phyloP scores from a whole-genome alignment of 2,888 invertebrate genomes.

The Leptopilina drosophilae region DNA sequence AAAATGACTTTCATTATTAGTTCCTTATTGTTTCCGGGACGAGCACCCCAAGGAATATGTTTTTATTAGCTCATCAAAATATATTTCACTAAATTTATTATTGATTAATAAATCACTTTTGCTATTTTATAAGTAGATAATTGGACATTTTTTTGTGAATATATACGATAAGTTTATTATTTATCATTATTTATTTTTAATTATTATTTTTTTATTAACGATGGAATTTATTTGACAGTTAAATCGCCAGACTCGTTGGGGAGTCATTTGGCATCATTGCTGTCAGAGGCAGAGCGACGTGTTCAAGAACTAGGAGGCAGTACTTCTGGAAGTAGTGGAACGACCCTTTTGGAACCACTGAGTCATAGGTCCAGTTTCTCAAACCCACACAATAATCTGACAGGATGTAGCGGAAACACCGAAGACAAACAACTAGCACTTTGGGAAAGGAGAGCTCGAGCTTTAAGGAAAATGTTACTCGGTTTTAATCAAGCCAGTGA shows the following conservation, averaged over 20 bases:
- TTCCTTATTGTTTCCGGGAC: not conserved
- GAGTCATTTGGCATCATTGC: slow-evolving; percentile 85
- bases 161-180: not conserved
- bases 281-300: slow-evolving; percentile 90
- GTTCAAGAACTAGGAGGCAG: slow-evolving; percentile 86
- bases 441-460: slow-evolving; percentile 91
- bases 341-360: slow-evolving; percentile 68
- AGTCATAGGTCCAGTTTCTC: slow-evolving; percentile 73
- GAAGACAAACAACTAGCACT: slow-evolving; percentile 90
- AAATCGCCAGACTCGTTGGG: slow-evolving; percentile 86
- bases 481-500: slow-evolving; percentile 92
- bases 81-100: too few species aligned
- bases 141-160: too few species aligned
- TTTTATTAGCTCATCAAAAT: too few species aligned
- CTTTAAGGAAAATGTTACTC: slow-evolving; percentile 87
- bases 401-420: slow-evolving; percentile 84
- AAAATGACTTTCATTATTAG: not conserved
- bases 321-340: slow-evolving; percentile 65
- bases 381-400: slow-evolving; percentile 77
- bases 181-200: too few species aligned
- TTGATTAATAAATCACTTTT: too few species aligned
- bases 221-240: slow-evolving; percentile 79
- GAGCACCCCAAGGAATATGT: not conserved
- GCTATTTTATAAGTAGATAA: too few species aligned
- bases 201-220: not conserved